Base-by-base conservation (phyloP, 2,113 vertebrate species). In the Hemichromis elongatus region DNA sequence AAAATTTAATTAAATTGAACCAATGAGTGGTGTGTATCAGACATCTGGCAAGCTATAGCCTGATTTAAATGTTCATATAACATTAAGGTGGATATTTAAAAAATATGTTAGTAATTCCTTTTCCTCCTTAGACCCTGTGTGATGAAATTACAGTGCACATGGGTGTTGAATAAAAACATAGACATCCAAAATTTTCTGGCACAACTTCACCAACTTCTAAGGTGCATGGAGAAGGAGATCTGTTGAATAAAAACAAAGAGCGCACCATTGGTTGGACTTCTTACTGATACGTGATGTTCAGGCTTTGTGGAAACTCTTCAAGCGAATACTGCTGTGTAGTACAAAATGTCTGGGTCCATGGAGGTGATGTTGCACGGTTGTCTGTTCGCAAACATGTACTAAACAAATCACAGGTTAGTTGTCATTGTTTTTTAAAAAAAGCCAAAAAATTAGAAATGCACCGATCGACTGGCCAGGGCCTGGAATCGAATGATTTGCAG, bases 381-480 rank as follows among this genome's bases (percentile, higher is more conserved):
- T 63, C 59, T 63, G 59, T 63, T 63, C 2, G 0, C 59, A 63
- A 37, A 37, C 6, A 63, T 21, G 59, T 63, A 13, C 19, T 37
- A 63, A 63, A 63, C 19, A 63, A 63, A 5, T 63, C 59, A 63
- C 59, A 63, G 33, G 37, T 63, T 63, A 63, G 59, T 63, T 37
- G 33, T 3, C 59, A 37, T 57, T 16, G 14, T 2, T 16, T 47
- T 2, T 9, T 19, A 33, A 35, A 35, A 35, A 8, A 63, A 63
- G 59, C 19, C 33, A 37, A 21, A 6, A 21, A 37, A 21, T 10
- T 66, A 21, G 33, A 40, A 66, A 14, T 40, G n/a, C 19, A 40
- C 35, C 1, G 0, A 66, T 66, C 2, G 35, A 66, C 61, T 40
- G 11, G 61, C 35, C 9, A 10, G 35, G 35, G 35, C 3, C 35